These are phyloP conservation scores for Drosophila jambulina DNA, from an alignment of 1,140 invertebrate species.

Conservation along the genomic window DNA sequence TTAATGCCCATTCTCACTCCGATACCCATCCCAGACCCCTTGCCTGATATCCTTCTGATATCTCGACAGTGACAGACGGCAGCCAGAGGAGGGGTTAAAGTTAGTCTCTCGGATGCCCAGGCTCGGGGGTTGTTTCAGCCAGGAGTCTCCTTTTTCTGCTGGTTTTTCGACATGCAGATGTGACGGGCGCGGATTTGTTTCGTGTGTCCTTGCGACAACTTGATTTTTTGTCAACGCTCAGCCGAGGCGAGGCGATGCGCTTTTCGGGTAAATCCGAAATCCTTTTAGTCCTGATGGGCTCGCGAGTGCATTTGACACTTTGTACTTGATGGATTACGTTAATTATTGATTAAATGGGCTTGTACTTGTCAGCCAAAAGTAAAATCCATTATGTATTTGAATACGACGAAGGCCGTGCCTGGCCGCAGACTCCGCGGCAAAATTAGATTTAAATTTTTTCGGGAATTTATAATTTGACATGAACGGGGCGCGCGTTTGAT, in stretches of 20 bases:
- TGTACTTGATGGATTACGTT: slow-evolving; percentile 83
- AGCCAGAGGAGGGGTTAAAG: slow-evolving; percentile 32
- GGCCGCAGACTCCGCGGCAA: slow-evolving; percentile 21
- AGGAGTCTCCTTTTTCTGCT: slow-evolving; percentile 29
- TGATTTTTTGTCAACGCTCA: slow-evolving; percentile 68
- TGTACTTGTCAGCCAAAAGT: slow-evolving; percentile 75
- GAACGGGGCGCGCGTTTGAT: slow-evolving; percentile 66
- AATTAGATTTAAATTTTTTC: slow-evolving; percentile 77
- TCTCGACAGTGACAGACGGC: slow-evolving; percentile 69
- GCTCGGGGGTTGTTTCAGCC: slow-evolving; percentile 51
- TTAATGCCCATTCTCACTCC: slow-evolving; percentile 3
- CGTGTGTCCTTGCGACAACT: slow-evolving; percentile 74
- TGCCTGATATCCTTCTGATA: slow-evolving; percentile 27
- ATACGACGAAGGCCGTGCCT: slow-evolving; percentile 29
- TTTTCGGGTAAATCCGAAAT: slow-evolving; percentile 59
- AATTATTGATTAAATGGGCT: slow-evolving; percentile 84
- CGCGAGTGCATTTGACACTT: slow-evolving; percentile 83
- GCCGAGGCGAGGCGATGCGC: slow-evolving; percentile 29
- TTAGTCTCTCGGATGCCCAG: slow-evolving; percentile 8
- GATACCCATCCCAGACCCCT: not conserved
- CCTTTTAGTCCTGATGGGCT: slow-evolving; percentile 68
- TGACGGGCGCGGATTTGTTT: slow-evolving; percentile 81
- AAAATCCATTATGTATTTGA: slow-evolving; percentile 79
- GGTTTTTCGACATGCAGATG: slow-evolving; percentile 81
- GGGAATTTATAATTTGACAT: slow-evolving; percentile 76